Percentiles rank a stretch among this genome's conserved stretches.
These are phyloP conservation scores for Stenotaenia linearis DNA, from an alignment of 2,888 invertebrate genomes.

Conservation along the genomic window DNA sequence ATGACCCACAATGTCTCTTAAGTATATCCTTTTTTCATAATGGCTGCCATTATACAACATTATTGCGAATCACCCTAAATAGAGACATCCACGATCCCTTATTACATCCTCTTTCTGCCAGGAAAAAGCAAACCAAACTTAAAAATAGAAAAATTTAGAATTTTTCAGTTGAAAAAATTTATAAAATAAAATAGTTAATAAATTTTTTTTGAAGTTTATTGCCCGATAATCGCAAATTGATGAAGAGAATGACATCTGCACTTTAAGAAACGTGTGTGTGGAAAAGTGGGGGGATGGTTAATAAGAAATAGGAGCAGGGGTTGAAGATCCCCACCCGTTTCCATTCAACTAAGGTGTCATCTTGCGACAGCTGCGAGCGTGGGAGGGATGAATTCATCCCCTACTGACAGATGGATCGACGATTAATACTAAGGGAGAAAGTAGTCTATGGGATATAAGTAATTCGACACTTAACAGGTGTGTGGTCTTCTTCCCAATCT, in stretches of 20 bases:
- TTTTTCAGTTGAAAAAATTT: background rate
- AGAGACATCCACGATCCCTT: background rate
- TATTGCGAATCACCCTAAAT: slow-evolving; percentile 12
- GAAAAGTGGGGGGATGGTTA: slow-evolving; percentile 6
- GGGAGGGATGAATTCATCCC: slow-evolving; percentile 12
- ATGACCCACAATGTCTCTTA: slow-evolving; percentile 18
- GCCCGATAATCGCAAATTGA: background rate
- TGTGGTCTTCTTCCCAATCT: background rate
- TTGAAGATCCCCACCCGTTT: slow-evolving; percentile 8
- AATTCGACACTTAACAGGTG: slow-evolving; percentile 1
- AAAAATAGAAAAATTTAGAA: background rate
- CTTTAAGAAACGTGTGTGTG: background rate
- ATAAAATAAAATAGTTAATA: too few species aligned
- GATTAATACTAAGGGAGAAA: slow-evolving; percentile 3
- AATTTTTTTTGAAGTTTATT: too few species aligned
- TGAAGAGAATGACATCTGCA: slow-evolving; percentile 8
- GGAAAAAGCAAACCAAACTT: background rate
- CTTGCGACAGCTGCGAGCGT: slow-evolving; percentile 14
- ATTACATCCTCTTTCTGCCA: background rate
- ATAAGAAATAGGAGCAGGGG: slow-evolving; percentile 5
- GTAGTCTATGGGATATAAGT: background rate
- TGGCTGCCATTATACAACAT: slow-evolving; percentile 18
- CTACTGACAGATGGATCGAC: background rate
- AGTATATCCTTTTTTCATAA: slow-evolving; percentile 17
- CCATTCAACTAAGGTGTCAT: slow-evolving; percentile 7